Evolutionary conservation across 2,888 invertebrate genomes (phyloP), one percentile per base, ranked within the genome.

Genomic region (Nezara viridula): DNA sequence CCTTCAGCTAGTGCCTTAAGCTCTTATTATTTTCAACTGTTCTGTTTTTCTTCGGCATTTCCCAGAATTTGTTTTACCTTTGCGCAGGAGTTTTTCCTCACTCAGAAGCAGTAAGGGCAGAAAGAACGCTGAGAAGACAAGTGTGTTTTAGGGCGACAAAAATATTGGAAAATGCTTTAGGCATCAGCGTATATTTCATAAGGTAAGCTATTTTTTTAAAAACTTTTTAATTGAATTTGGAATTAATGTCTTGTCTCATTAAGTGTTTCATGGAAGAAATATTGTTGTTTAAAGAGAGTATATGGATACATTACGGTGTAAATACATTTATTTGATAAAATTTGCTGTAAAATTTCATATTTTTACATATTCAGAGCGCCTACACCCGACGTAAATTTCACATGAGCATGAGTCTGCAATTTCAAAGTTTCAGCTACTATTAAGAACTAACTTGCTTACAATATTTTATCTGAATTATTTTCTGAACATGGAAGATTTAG

Each of bases 121-220:
- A 81, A n/a, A 44, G 44, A 40, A 44, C 81, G 40, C 40, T 24
- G 44, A 44, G 24, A 24, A 40, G 81, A 14, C 44, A 1, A 44
- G 40, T 44, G 77, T 21, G 24, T 24, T 14, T 24, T n/a, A 44
- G 44, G 44, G 19, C 81, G 44, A 44, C 44, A 14, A 40, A 66
- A 81, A 81, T 1, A 81, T 37, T 81, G 40, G n/a, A 44, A 81
- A 40, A 81, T 81, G 81, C 21, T 44, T 81, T 81, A 81, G 81
- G 81, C 40, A 44, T 81, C 81, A 81, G 81, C 44, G 81, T 81
- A 81, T 81, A 40, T 81, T 81, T 81, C 81, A 44, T 81, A 81
- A 81, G 81, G 81, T 81, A 81, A 81, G 81, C 4, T n/a, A 2
- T n/a, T 81, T 32, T 19, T 66, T 1, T 66, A 6, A 27, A 3